Conservation (phyloP, 2,113 vertebrate species). For the Nettapus auritus region DNA sequence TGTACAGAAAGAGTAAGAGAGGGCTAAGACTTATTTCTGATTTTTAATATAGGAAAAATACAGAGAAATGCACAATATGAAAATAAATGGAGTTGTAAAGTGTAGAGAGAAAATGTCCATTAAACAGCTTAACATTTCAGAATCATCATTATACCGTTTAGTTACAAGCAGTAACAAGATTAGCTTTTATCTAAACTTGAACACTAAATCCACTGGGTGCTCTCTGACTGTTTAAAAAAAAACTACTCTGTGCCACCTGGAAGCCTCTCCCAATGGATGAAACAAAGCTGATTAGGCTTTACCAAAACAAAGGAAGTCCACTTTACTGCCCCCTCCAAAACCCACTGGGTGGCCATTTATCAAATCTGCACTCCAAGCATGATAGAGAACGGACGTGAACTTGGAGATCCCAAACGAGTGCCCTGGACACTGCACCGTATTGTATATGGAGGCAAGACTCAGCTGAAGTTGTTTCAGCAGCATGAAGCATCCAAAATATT, state of each 20-base stretch:
- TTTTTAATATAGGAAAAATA: background rate
- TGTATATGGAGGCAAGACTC: background rate
- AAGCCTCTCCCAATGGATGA: background rate
- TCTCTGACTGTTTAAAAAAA: background rate
- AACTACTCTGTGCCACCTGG: background rate
- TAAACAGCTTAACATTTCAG: background rate
- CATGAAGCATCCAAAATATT: background rate
- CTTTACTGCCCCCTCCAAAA: background rate
- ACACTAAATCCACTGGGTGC: background rate
- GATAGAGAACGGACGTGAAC: background rate
- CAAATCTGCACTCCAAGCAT: background rate
- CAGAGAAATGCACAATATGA: background rate
- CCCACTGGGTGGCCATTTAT: accelerated
- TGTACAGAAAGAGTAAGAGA: background rate
- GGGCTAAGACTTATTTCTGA: background rate
- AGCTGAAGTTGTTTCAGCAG: background rate
- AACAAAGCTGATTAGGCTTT: background rate
- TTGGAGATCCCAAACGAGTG: background rate
- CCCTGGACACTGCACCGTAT: background rate
- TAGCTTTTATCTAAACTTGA: background rate
- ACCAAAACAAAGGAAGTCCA: background rate
- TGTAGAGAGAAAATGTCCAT: background rate
- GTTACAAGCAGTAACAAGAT: background rate
- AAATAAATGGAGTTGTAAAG: background rate
- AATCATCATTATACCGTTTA: background rate